Evolutionary conservation across 2,113 vertebrate species (phyloP).

Genomic region (Tympanuchus pallidicinctus): DNA sequence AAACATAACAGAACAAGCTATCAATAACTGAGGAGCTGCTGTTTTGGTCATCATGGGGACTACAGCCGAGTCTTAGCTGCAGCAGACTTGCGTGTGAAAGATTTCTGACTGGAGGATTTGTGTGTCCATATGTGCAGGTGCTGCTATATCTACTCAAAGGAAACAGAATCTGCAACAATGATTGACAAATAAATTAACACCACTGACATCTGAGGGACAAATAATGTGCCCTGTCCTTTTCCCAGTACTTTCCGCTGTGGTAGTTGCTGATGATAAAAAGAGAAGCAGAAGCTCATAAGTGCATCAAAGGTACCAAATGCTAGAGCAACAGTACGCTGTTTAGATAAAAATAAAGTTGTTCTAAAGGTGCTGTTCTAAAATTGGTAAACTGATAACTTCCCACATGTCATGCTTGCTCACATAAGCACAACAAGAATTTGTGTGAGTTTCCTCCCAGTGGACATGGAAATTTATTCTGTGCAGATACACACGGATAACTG

Average conservation of each 20-base stretch:
- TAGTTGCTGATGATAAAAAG: neutral
- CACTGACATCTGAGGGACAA: neutral
- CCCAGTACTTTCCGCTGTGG: neutral
- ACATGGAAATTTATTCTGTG: neutral
- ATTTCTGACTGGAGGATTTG: neutral
- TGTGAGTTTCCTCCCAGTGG: neutral
- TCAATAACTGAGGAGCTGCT: rapidly evolving
- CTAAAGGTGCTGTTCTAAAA: neutral
- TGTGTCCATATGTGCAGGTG: neutral
- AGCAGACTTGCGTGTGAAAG: neutral
- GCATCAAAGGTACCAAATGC: neutral
- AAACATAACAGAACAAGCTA: neutral
- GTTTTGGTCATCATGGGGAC: neutral
- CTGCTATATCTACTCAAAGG: neutral
- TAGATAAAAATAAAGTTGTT: neutral
- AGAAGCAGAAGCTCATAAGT: neutral
- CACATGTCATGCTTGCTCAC: neutral
- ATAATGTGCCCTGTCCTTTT: neutral
- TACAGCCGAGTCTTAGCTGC: neutral
- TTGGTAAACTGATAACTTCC: neutral
- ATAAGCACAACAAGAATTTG: neutral
- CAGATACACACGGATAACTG: neutral
- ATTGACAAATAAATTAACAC: neutral
- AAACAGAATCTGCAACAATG: neutral
- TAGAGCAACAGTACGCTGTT: neutral